Evolutionary conservation across 2,888 invertebrate species (phyloP), one percentile per base, ranked within the genome.

Genomic region (Caenorhabditis drosophilae): DNA sequence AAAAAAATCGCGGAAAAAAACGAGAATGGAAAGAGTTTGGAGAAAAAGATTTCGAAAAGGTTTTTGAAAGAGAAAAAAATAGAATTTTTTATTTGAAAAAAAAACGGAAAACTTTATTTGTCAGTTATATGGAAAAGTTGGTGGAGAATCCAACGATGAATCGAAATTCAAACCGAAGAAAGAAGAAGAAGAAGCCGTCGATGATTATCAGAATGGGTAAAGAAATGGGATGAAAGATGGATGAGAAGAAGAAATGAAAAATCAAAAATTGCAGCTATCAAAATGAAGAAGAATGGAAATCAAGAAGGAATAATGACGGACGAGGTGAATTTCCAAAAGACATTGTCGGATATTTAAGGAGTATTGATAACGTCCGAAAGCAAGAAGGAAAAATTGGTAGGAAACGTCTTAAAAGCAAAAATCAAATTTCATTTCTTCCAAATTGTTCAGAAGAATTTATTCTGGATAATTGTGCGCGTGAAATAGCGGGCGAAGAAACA

Each of bases 251-350:
- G n/a, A n/a, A n/a, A n/a, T n/a, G n/a, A n/a, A n/a, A n/a, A n/a
- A n/a, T n/a, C n/a, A n/a, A n/a, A n/a, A n/a, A n/a, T n/a, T n/a
- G n/a, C n/a, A n/a, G n/a, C n/a, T n/a, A n/a, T n/a, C n/a, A 4
- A n/a, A 36, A 36, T n/a, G 36, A 36, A 9, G 16, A 36, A 15
- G 16, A 36, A 4, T 4, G n/a, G 4, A 36, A n/a, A n/a, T 12
- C 7, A 53, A 4, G 41, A 51, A 27, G 20, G 54, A 42, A 16
- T 11, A 52, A 56, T 38, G 67, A 56, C 18, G 59, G 56, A 31
- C 53, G 57, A 4, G 55, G 62, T 12, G 64, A 53, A 12, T 76
- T 68, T 45, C 76, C 76, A 20, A 66, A 57, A 27, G 76, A 76
- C 48, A 49, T 73, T 23, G 70, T 72, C 7, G 26, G 46, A 9